Percentiles rank a stretch among this genome's conserved stretches.
Conservation (phyloP, 2,888 invertebrate species). For the Lamproptera curius region DNA sequence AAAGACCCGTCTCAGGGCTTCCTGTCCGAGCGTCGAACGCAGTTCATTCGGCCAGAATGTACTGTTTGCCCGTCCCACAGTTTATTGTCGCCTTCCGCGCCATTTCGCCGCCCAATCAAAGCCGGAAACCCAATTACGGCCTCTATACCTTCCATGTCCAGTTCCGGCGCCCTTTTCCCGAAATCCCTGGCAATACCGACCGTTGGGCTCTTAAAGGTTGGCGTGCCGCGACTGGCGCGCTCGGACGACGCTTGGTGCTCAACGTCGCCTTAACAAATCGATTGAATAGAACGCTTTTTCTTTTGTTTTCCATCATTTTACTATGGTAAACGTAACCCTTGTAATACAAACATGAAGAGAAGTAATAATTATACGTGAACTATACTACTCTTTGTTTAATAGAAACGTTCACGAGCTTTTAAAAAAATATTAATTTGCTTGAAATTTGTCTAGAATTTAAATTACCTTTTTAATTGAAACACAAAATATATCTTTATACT, state of each 20-base stretch:
- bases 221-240: slow-evolving; percentile 52
- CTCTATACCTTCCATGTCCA: slow-evolving; percentile 57
- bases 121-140: slow-evolving; percentile 36
- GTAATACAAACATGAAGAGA: no score
- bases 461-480: no score
- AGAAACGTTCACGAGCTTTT: no score
- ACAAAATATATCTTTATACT: no score
- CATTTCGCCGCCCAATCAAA: slow-evolving; percentile 34
- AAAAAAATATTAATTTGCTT: no score
- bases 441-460: no score
- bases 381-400: no score
- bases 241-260: slow-evolving; percentile 46
- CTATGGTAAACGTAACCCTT: no score
- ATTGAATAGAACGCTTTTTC: no score
- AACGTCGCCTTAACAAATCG: slow-evolving; percentile 58
- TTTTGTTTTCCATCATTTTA: no score
- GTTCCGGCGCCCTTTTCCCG: slow-evolving; percentile 62
- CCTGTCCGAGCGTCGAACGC: slow-evolving; percentile 40
- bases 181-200: slow-evolving; percentile 66
- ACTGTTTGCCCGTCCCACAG: slow-evolving; percentile 33
- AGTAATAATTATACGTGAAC: no score
- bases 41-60: slow-evolving; percentile 32
- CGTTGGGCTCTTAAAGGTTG: slow-evolving; percentile 64
- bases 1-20: slow-evolving; percentile 18
- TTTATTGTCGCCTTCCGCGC: slow-evolving; percentile 27